Base-by-base conservation (phyloP, 2,888 invertebrate genomes). In the Oscheius onirici region DNA sequence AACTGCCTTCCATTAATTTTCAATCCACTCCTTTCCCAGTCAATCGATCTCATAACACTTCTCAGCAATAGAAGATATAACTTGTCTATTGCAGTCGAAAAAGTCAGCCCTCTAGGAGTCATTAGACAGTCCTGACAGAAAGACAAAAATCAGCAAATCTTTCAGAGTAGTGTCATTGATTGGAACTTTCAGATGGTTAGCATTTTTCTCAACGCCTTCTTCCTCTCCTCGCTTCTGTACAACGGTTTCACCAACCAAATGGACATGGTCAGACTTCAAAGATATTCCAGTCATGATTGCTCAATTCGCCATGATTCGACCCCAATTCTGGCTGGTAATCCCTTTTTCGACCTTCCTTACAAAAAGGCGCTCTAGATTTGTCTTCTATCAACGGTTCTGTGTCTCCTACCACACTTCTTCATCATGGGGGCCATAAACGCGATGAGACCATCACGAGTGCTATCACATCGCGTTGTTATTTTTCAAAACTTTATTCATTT, bases 281-380 rank as follows among this genome's bases (percentile, higher is more conserved):
- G 93, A 94, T 46, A 93, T 94, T 84, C 95, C 94, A 28, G 94
- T 93, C 89, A 93, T 92, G 92, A 93, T 95, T 69, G 92, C 95
- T 89, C 92, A 93, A 88, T 91, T 91, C 87, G 92, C 93, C 65
- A 90, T 95, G 86, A 88, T 89, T 28, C 92, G 93, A 75, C 91
- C 92, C 3, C 89, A 91, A 24, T 95, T 93, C 90, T 95, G 95
- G 93, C 90, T 94, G 68, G 91, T 69, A 51, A 10, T 60, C 60
- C 13, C 34, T 10, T 49, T n/a, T 15, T 46, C 13, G 10, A 49
- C n/a, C 17, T 15, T 17, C 8, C 11, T 6, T 13, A 54, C 6
- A 40, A 26, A 22, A 58, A 5, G 6, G 6, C 1, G 1, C 43
- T 60, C 60, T 41, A 69, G 69, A 34, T 93, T 41, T 91, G 94